Evolutionary conservation across 2,113 vertebrate genomes (phyloP).

Genomic region (Sander lucioperca): DNA sequence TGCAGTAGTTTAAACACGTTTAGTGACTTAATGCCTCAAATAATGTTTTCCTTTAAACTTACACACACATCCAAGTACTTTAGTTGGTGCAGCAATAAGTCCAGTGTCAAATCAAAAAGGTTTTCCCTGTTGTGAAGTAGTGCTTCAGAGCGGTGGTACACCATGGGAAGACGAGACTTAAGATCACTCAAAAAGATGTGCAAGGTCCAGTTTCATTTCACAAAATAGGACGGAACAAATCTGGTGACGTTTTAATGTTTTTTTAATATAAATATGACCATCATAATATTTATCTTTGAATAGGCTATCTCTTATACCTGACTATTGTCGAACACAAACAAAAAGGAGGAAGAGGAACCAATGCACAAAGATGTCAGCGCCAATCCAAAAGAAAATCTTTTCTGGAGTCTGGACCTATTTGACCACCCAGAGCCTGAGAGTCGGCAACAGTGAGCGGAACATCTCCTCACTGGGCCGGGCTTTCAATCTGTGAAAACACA

Average conservation of each 20-base stretch:
- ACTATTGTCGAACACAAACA: slow-evolving; percentile 60
- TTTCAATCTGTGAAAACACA: slow-evolving; percentile 7
- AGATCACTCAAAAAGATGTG: slow-evolving; percentile 32
- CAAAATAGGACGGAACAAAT: slow-evolving; percentile 72
- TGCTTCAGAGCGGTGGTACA: slow-evolving; percentile 43
- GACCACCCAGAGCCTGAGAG: slow-evolving; percentile 50
- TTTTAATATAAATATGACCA: slow-evolving; percentile 79
- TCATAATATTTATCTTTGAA: slow-evolving; percentile 68
- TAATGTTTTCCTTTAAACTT: slow-evolving; percentile 58
- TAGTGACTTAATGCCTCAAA: slow-evolving; percentile 69
- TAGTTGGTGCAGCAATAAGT: slow-evolving; percentile 67
- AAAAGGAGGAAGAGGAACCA: slow-evolving; percentile 46
- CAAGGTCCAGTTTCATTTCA: slow-evolving; percentile 60
- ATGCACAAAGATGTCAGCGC: slow-evolving; percentile 30
- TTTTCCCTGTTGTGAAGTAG: slow-evolving; percentile 63
- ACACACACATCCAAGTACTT: slow-evolving; percentile 72
- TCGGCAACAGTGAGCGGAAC: slow-evolving; percentile 24
- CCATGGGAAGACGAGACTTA: slow-evolving; percentile 56
- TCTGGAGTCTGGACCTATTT: slow-evolving; percentile 28
- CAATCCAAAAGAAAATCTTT: neutral
- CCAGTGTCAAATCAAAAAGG: slow-evolving; percentile 73
- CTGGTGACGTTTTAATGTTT: slow-evolving; percentile 46
- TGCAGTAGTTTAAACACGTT: slow-evolving; percentile 65
- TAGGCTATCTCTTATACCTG: slow-evolving; percentile 63
- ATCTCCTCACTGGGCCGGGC: slow-evolving; percentile 14